These are phyloP conservation scores for Petaurus breviceps DNA, from an alignment of 2,113 vertebrate species.

Conservation along the genomic window DNA sequence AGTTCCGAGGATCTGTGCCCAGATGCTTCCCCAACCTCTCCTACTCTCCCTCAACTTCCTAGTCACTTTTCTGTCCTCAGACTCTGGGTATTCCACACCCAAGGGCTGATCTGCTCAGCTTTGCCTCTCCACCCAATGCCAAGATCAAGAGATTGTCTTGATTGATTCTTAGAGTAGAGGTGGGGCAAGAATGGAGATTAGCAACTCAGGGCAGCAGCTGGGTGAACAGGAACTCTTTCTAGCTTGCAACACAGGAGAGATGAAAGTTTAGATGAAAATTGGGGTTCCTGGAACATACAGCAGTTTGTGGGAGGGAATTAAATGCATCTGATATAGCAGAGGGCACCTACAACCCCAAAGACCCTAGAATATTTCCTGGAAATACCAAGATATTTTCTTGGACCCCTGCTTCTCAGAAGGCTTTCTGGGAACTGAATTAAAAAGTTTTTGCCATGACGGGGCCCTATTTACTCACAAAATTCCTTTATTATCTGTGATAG, in stretches of 20 bases:
- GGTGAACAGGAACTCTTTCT: neutral
- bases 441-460: neutral
- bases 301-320: neutral
- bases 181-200: neutral
- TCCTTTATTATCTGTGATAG: neutral
- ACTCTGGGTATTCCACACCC: neutral
- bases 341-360: neutral
- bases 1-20: neutral
- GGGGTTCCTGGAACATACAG: neutral
- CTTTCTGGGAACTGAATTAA: neutral
- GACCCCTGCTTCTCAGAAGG: neutral
- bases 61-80: neutral
- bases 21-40: neutral
- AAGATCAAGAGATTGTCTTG: neutral
- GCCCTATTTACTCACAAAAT: neutral
- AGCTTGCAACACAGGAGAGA: neutral
- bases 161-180: neutral
- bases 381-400: neutral
- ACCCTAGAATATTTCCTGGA: neutral
- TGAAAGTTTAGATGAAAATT: neutral
- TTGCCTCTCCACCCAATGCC: neutral
- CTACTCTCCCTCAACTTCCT: neutral
- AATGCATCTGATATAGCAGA: neutral
- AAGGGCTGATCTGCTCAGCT: neutral
- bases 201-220: neutral